phyloP scores from a whole-genome alignment of 1,140 invertebrate genomes.

The Streblospio benedicti region DNA sequence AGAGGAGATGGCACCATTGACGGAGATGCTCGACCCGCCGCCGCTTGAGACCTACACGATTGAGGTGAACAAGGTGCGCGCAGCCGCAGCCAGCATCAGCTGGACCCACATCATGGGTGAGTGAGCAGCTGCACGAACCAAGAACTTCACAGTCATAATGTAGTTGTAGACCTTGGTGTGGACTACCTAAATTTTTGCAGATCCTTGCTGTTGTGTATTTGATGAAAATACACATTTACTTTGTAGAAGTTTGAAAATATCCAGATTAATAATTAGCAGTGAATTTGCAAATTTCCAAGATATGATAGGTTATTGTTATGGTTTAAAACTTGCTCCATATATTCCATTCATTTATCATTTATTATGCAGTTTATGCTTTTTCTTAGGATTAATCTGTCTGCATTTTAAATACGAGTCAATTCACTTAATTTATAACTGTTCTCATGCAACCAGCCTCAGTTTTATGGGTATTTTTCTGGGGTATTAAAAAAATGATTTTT shows the following conservation, averaged over 20 bases:
- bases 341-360: no score
- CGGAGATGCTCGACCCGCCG: constrained; percentile 36
- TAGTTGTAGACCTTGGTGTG: not conserved
- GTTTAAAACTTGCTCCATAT: no score
- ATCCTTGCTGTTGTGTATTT: not conserved
- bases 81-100: constrained; percentile 29
- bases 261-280: not conserved
- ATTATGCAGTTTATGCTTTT: no score
- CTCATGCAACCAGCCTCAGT: no score
- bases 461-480: no score
- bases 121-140: not conserved
- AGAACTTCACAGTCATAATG: not conserved
- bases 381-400: no score
- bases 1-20: constrained; percentile 38
- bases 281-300: no score
- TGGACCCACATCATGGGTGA: constrained; percentile 42
- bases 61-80: constrained; percentile 30
- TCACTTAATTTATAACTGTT: no score
- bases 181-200: not conserved
- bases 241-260: not conserved
- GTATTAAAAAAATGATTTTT: no score
- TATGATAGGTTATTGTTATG: no score
- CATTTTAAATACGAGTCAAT: no score
- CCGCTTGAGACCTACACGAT: constrained; percentile 37
- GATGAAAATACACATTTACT: not conserved